Evolutionary conservation across 2,113 vertebrate species (phyloP), one percentile per base, ranked within the genome.

Genomic region (Jaculus jaculus): DNA sequence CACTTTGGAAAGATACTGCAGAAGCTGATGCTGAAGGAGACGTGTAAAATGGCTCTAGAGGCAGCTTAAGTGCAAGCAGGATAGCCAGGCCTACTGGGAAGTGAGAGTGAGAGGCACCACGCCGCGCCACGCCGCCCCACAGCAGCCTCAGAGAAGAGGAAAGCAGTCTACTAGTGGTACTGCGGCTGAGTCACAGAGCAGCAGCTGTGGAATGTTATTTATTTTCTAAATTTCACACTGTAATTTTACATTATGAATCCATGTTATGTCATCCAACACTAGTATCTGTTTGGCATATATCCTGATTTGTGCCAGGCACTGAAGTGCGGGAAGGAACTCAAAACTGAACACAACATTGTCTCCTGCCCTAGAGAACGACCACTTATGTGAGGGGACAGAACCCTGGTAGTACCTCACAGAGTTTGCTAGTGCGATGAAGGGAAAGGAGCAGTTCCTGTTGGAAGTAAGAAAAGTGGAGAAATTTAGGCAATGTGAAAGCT

Each of bases 181-280:
- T 13, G 73, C 86, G 63, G 39, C 63, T 54, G 95, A 95, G 79
- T 89, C 95, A 71, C 1, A 4, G 24, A 65, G 80, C 51, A 91
- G 87, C 90, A 93, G 90, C 84, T 89, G 92, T 28, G 51, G 65
- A 39, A 37, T 71, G 91, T 78, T 92, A 83, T 93, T 95, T 83
- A 94, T 94, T 72, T 71, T 69, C 87, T 86, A 65, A 51, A 74
- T 89, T 88, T 86, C 89, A 80, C 90, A 85, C 75, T 91, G 39
- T 75, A 89, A 95, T 92, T 92, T 92, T 37, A 92, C 94, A 95
- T 91, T 73, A 91, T 85, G 95, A 96, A 94, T 90, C 82, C 32
- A 85, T 5, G 65, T 37, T 74, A n/a, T 95, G 90, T 93, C 75
- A 86, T 66, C 87, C 92, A 96, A 95, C 92, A 91, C 71, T 60